These are phyloP conservation scores for Pachycephala philippinensis DNA, from an alignment of 2,113 vertebrate genomes.

Conservation along the genomic window DNA sequence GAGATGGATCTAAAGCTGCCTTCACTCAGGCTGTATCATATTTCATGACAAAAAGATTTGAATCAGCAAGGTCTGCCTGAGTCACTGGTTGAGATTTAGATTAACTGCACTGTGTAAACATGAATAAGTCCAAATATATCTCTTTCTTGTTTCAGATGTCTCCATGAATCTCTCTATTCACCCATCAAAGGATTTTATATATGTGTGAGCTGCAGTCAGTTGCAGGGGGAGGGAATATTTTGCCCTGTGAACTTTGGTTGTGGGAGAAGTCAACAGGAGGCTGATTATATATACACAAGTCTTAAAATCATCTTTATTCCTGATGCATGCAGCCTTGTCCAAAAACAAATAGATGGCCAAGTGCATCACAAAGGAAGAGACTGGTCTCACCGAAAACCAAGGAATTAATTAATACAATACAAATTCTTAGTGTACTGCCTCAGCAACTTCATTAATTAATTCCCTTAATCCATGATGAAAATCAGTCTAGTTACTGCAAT, in stretches of 20 bases:
- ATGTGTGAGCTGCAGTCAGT: background rate
- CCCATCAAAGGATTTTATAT: constrained; percentile 27
- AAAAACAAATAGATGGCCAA: background rate
- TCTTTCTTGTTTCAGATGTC: background rate
- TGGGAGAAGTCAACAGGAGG: background rate
- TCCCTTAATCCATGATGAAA: background rate
- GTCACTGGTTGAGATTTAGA: background rate
- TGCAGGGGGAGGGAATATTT: background rate
- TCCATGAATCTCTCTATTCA: constrained; percentile 1
- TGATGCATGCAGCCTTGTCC: background rate
- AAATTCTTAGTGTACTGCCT: background rate
- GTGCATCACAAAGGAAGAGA: background rate
- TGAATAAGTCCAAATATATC: background rate
- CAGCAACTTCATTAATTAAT: background rate
- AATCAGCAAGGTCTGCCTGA: background rate
- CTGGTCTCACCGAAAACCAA: background rate
- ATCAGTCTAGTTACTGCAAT: background rate
- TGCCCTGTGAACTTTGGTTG: background rate
- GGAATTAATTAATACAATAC: background rate
- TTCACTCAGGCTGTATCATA: background rate
- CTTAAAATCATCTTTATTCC: background rate
- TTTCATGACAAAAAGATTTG: background rate
- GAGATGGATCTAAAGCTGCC: background rate
- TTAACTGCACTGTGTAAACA: constrained; percentile 19
- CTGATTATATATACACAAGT: background rate